phyloP scores from a whole-genome alignment of 2,113 vertebrate species.

The Tachycineta bicolor region DNA sequence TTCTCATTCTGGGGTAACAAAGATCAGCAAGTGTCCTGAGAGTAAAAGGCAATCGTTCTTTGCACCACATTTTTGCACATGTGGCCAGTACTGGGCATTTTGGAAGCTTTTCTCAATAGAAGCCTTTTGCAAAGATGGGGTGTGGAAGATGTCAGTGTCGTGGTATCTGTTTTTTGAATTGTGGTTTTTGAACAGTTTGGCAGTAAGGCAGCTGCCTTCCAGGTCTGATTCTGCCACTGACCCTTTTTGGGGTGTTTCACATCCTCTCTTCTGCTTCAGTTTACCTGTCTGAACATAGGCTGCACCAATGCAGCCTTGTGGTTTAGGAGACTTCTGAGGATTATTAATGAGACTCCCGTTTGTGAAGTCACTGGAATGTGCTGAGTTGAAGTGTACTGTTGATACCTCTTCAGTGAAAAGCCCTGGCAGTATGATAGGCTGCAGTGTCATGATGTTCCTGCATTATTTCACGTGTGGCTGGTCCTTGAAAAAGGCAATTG shows the following conservation, averaged over 20 bases:
- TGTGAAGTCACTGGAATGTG: background rate
- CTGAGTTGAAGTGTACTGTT: background rate
- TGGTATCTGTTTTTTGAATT: background rate
- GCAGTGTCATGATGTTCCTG: background rate
- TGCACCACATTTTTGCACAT: accelerated
- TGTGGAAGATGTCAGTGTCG: accelerated
- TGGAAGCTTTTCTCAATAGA: background rate
- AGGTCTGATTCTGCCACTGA: background rate
- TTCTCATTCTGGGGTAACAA: background rate
- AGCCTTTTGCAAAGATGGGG: background rate
- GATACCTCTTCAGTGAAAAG: background rate
- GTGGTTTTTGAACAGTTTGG: background rate
- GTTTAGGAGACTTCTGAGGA: background rate
- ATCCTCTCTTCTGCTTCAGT: background rate
- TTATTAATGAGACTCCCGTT: background rate
- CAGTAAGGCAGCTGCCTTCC: background rate
- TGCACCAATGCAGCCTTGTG: background rate
- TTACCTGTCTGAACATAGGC: background rate
- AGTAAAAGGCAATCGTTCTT: background rate
- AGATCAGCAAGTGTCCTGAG: background rate
- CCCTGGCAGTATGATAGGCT: background rate
- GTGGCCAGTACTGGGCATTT: background rate
- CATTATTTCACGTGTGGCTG: background rate
- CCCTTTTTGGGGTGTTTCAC: background rate
- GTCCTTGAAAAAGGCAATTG: background rate